These are phyloP conservation scores for Thumatha senex DNA, from an alignment of 2,888 invertebrate genomes.

Conservation along the genomic window DNA sequence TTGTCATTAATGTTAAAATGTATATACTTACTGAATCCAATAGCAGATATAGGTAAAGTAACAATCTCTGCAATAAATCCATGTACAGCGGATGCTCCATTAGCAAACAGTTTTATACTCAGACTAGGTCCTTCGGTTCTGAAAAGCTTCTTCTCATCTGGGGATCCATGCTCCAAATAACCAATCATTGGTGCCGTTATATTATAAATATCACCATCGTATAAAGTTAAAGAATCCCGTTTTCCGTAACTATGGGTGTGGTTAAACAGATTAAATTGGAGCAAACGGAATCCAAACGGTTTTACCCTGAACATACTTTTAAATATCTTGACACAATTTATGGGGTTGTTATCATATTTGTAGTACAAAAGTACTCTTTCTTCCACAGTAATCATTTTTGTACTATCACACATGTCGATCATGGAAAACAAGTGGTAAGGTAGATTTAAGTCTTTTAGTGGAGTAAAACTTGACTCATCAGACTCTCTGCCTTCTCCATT, in stretches of 20 bases:
- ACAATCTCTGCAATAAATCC: constrained; percentile 99
- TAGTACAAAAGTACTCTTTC: constrained; percentile 96
- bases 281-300: constrained; percentile 93
- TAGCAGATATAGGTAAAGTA: constrained; percentile 95
- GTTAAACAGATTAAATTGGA: constrained; percentile 96
- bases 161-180: constrained; percentile 88
- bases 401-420: constrained; percentile 97
- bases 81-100: constrained; percentile 96
- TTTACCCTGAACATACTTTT: constrained; percentile 93
- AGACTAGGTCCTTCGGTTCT: constrained; percentile 90
- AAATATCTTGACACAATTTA: constrained; percentile 99
- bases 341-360: constrained; percentile 97
- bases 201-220: constrained; percentile 97
- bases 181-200: constrained; percentile 88
- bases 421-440: constrained; percentile 97
- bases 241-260: constrained; percentile 91
- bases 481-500: constrained; percentile 96
- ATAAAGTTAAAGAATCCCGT: constrained; percentile 92
- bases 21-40: constrained; percentile 91
- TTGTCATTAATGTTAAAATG: background rate
- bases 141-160: constrained; percentile 89
- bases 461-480: constrained; percentile 94
- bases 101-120: constrained; percentile 95
- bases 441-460: constrained; percentile 90
- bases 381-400: constrained; percentile 94